Evolutionary conservation across 2,888 invertebrate genomes (phyloP).

Genomic region (Nymphalis polychloros): DNA sequence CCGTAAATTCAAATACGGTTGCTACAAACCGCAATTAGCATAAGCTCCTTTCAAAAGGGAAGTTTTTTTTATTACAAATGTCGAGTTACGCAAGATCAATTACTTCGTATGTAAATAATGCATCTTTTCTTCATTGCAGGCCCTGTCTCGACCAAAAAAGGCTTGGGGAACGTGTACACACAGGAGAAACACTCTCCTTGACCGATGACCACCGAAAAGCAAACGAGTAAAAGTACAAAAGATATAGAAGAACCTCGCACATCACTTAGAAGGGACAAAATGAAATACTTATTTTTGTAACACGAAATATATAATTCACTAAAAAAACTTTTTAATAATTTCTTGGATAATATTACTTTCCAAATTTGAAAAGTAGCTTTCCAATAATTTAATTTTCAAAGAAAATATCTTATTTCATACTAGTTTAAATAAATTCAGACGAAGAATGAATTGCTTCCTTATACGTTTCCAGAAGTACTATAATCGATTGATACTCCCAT

Average conservation of each 20-base stretch:
- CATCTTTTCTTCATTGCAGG: constrained; percentile 62
- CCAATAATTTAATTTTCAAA: too few species aligned
- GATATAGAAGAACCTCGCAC: constrained; percentile 60
- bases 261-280: constrained; percentile 41
- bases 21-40: constrained; percentile 75
- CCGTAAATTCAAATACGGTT: constrained; percentile 70
- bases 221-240: constrained; percentile 60
- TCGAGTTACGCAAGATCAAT: constrained; percentile 46
- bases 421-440: too few species aligned
- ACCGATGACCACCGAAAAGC: constrained; percentile 47
- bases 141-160: constrained; percentile 61
- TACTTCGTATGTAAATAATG: constrained; percentile 36
- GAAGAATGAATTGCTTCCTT: too few species aligned
- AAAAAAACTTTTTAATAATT: not conserved
- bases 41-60: constrained; percentile 50
- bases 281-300: constrained; percentile 43
- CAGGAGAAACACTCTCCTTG: constrained; percentile 71
- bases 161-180: constrained; percentile 74
- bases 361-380: too few species aligned
- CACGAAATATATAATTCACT: constrained; percentile 36
- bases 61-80: constrained; percentile 52
- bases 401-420: too few species aligned
- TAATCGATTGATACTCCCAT: too few species aligned
- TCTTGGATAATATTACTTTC: not conserved
- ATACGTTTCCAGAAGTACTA: too few species aligned